Evolutionary conservation across 2,888 invertebrate genomes (phyloP).

Genomic region (Lasioglossum leucozonium): DNA sequence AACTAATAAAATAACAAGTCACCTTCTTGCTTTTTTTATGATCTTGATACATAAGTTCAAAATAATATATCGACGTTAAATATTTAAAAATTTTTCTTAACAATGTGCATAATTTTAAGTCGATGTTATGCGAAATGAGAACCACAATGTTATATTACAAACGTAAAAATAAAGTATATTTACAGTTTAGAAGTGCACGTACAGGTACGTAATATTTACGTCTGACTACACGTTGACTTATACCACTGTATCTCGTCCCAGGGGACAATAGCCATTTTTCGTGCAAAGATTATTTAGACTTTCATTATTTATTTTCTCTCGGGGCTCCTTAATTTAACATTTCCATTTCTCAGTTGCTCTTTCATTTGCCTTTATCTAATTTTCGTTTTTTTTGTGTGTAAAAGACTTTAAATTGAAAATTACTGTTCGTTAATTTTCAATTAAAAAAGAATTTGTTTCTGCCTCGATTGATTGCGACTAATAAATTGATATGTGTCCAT

Average conservation of each 20-base stretch:
- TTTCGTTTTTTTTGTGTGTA: background rate
- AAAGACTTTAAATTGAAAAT: background rate
- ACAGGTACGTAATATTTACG: background rate
- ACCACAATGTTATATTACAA: background rate
- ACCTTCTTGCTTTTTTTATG: background rate
- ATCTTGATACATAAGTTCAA: background rate
- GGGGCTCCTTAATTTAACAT: background rate
- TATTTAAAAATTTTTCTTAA: background rate
- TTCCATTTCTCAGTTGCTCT: background rate
- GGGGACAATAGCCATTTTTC: background rate
- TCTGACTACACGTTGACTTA: slow-evolving; percentile 34
- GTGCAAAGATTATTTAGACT: background rate
- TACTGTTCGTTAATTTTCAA: background rate
- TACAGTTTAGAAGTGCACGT: too few species aligned
- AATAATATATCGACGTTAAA: background rate
- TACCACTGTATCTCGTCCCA: slow-evolving; percentile 40
- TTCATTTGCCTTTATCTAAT: background rate
- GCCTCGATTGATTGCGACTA: background rate
- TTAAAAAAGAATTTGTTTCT: background rate
- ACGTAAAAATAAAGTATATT: background rate
- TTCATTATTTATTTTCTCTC: background rate
- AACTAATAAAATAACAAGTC: too few species aligned
- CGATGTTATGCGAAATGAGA: background rate
- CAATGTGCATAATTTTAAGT: background rate
- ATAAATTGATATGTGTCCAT: background rate